Base-by-base conservation (phyloP, 2,888 invertebrate species). In the Rotaria sp. region DNA sequence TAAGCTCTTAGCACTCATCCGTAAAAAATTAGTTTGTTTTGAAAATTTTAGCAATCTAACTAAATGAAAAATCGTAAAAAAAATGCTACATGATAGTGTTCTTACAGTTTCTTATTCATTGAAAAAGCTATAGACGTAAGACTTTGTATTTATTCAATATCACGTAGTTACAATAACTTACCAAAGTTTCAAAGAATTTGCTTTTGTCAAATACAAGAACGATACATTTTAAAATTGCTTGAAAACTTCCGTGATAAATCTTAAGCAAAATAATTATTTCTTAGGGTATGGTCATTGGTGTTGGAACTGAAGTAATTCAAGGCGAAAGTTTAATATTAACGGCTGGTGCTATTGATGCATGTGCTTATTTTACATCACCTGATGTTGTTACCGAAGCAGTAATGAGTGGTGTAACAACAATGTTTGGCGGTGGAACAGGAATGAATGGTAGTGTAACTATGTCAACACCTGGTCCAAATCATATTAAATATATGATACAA, bases 401-500 rank as follows among this genome's bases (percentile, higher is more conserved):
- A 1, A 89, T 90, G 13, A 89, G 90, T 15, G 91, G 90, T 30
- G 88, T 90, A 30, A 91, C 90, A 18, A 90, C 90, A 1, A 88
- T 91, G 88, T 89, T 90, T 86, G 91, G 90, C 5, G 90, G 90
- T 4, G 90, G 90, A 5, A 90, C 90, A 0, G 91, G 91, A 0
- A 90, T 90, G 0, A 89, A 90, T 2, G 89, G 90, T 2, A 90
- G 90, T 0, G 88, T 90, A 15, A 90, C 90, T 4, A 90, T 90
- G 7, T 90, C 90, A 87, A 88, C 90, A 21, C 90, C 90, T 0
- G 91, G 90, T 21, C 89, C 90, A 8, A 89, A 89, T 87, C 89
- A 90, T 87, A 89, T 91, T 84, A 90, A 89, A 90, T 90, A 87
- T 74, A 90, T 90, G 90, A 88, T 91, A 55, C 90, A 90, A 87